Base-by-base conservation (phyloP, 2,113 vertebrate species). In the Silurus meridionalis region DNA sequence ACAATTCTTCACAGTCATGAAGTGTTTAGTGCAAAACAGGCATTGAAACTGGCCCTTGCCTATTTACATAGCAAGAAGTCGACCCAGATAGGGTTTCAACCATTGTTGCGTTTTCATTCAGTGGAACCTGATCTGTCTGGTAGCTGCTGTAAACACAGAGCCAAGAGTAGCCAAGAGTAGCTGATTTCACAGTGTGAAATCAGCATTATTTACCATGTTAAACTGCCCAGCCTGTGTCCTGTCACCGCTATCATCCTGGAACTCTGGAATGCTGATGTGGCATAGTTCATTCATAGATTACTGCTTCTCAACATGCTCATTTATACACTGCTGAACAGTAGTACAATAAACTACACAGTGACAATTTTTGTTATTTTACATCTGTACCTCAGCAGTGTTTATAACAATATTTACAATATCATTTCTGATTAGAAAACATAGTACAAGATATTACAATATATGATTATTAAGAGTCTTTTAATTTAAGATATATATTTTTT, bases 71-170 rank as follows among this genome's bases (percentile, higher is more conserved):
- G 83, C 53, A 61, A 60, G n/a, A 37, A 55, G 60, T 53, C 19
- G 60, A 84, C 66, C 7, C 58, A 82, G 81, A 81, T 89, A 81
- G 25, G 80, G 81, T 86, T 89, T 88, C 75, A 86, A 55, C 81
- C 72, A 75, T 86, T 88, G 60, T 84, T 86, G 28, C 37, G 13
- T 85, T 63, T 86, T 64, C 75, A 66, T 77, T 82, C 55, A 82
- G n/a, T 19, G 78, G 61, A 90, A 90, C 82, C 57, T 72, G 55
- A 88, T 84, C 82, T 88, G 77, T 48, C 25, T 82, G 80, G 82
- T 88, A 82, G 53, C 82, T 71, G 46, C 46, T 83, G 37, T 66
- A 63, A 48, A 57, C n/a, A 83, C 19, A 55, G 58, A 55, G 50
- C 64, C 52, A 48, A 58, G 25, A 55, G 23, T 17, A 19, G 7